Percentiles rank a stretch among this genome's conserved stretches.
phyloP scores from a whole-genome alignment of 35 echinoderm and acorn worm species.

The Strongylocentrotus purpuratus region DNA sequence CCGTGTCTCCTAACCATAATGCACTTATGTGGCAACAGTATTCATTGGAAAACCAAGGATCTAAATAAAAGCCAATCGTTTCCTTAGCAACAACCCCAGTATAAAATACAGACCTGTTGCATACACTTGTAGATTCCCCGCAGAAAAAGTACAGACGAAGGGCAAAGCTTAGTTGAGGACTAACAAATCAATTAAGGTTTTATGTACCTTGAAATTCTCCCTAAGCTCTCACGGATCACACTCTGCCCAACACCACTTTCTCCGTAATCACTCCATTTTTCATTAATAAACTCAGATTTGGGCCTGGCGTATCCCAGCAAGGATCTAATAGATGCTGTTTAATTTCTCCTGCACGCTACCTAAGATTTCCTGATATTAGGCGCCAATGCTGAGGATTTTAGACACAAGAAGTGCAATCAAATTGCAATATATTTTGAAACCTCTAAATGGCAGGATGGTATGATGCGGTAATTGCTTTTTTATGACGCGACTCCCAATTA shows the following conservation, averaged over 20 bases:
- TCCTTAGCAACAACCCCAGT: constrained; percentile 26
- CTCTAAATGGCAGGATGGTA: constrained; percentile 25
- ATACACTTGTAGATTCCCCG: constrained; percentile 24
- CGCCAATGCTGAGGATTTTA: constrained; percentile 44
- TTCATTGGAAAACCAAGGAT: constrained; percentile 34
- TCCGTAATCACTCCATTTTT: constrained; percentile 35
- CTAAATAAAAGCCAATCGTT: constrained; percentile 25
- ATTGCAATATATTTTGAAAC: constrained; percentile 51
- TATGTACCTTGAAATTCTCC: constrained; percentile 42
- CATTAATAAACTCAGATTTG: constrained; percentile 48
- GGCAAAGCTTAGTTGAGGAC: constrained; percentile 37
- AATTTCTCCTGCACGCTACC: constrained; percentile 30
- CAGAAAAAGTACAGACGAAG: constrained; percentile 45
- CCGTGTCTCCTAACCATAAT: constrained; percentile 30
- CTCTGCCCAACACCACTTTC: constrained; percentile 22
- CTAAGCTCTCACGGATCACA: constrained; percentile 39
- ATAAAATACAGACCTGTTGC: constrained; percentile 33
- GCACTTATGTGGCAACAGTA: constrained; percentile 27
- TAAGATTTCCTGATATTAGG: constrained; percentile 44
- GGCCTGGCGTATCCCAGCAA: neutral
- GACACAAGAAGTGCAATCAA: constrained; percentile 45
- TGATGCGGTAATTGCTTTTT: constrained; percentile 43
- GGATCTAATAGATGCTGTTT: constrained; percentile 26
- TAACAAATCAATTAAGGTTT: constrained; percentile 50
- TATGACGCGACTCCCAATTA: constrained; percentile 48